Percentiles rank a stretch among this genome's conserved stretches.
Conservation (phyloP, 1,140 invertebrate species). For the Pseudomyrmex dendroicus region DNA sequence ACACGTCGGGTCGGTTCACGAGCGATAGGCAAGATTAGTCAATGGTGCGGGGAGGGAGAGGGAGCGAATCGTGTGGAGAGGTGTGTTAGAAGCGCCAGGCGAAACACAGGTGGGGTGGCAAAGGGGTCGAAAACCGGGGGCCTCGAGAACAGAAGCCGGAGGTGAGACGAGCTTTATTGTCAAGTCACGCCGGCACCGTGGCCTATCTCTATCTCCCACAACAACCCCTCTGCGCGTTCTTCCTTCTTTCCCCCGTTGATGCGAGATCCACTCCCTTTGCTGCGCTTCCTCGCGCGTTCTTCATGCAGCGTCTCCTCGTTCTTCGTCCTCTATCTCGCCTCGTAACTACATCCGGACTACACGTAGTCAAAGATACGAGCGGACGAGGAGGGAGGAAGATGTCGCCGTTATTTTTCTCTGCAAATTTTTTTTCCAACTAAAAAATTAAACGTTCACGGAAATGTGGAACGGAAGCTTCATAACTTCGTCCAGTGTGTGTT, state of each 20-base stretch:
- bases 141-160: constrained; percentile 64
- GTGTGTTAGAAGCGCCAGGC: constrained; percentile 31
- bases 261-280: background rate
- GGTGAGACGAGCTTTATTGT: constrained; percentile 84
- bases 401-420: background rate
- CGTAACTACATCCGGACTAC: background rate
- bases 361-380: background rate
- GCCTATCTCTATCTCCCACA: constrained; percentile 83
- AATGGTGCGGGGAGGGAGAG: constrained; percentile 14
- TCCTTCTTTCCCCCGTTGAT: constrained; percentile 29
- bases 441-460: no score
- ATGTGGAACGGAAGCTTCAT: no score
- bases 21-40: constrained; percentile 60
- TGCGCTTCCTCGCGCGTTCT: background rate
- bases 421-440: no score
- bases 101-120: constrained; percentile 59
- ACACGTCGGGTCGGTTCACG: constrained; percentile 42
- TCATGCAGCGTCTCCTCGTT: background rate
- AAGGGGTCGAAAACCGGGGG: constrained; percentile 48
- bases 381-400: background rate
- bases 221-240: constrained; percentile 70
- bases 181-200: constrained; percentile 83
- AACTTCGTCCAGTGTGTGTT: no score
- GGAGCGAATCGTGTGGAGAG: constrained; percentile 23
- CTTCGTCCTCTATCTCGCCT: background rate